Percentiles rank a stretch among this genome's conserved stretches.
These are phyloP conservation scores for Amblyjoppa proteus DNA, from an alignment of 2,888 invertebrate genomes.

Conservation along the genomic window DNA sequence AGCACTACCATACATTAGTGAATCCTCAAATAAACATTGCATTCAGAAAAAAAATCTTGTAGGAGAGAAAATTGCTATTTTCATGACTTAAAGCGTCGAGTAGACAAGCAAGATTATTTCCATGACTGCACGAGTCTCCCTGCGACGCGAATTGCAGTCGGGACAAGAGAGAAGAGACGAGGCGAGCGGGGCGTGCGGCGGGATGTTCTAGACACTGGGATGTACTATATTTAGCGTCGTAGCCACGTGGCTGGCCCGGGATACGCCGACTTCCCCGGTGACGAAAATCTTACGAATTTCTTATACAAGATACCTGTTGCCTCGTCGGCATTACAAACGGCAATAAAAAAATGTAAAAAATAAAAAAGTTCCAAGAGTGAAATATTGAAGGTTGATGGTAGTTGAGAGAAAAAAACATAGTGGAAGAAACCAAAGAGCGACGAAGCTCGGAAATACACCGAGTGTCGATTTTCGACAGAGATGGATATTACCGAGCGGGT, in stretches of 20 bases:
- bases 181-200: constrained; percentile 1
- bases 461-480: constrained; percentile 27
- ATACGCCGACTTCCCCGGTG: constrained; percentile 56
- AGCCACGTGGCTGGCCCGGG: constrained; percentile 82
- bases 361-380: not conserved
- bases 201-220: constrained; percentile 59
- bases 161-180: not conserved
- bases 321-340: constrained; percentile 7
- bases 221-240: constrained; percentile 80
- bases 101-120: constrained; percentile 29
- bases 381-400: not conserved
- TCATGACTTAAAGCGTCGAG: not conserved
- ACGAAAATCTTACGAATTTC: constrained; percentile 60
- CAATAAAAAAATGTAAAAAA: constrained; percentile 6
- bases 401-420: not conserved
- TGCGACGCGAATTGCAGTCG: not conserved
- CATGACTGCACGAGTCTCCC: not conserved
- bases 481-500: constrained; percentile 22
- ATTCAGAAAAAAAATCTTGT: constrained; percentile 18
- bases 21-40: constrained; percentile 1
- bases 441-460: not conserved
- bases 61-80: constrained; percentile 12
- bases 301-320: constrained; percentile 61
- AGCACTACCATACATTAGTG: not conserved
- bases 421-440: not conserved